Base-by-base conservation (phyloP, 2,113 vertebrate species). In the Melanotaenia duboulayi region DNA sequence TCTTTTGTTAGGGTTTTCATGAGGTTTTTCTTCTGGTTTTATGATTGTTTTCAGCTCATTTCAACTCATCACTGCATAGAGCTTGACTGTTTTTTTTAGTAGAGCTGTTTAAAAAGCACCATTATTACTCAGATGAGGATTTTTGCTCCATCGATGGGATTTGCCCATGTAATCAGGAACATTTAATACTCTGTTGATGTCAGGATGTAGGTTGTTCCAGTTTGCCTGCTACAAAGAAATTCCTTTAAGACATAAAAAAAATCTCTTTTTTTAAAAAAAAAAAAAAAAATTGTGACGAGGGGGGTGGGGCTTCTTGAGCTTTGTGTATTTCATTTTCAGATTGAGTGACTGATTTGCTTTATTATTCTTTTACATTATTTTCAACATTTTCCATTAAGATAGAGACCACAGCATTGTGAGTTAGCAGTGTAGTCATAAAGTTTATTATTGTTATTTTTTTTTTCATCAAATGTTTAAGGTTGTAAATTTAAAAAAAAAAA, bases 361-460 rank as follows among this genome's bases (percentile, higher is more conserved):
- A 71, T 35, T 81, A 28, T 69, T 32, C 10, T 46, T 48, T 85
- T 89, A 80, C 80, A 79, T 87, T 89, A 3, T 87, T 88, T 91
- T 85, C 39, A 58, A 64, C 24, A 78, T 80, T 87, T 89, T 84
- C 63, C 86, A 85, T 92, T 75, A 86, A 70, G 73, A 87, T 88
- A 91, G 90, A 91, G 90, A 93, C 92, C 92, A 92, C 87, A 78
- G 42, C 90, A 91, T 92, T 92, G 91, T 94, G 92, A 92, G 83
- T 91, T 91, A 89, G 86, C 83, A 88, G 78, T 84, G 79, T 92
- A 85, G 82, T 91, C 84, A 68, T 82, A 19, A 39, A 48, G 28
- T 42, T 32, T 85, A 71, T 81, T 84, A 71, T 83, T 46, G 20
- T 71, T 80, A 32, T 71, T 64, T 63, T 83, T 83, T 79, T 66